Conservation (phyloP, 2,113 vertebrate species). For the Crotalus tigris region DNA sequence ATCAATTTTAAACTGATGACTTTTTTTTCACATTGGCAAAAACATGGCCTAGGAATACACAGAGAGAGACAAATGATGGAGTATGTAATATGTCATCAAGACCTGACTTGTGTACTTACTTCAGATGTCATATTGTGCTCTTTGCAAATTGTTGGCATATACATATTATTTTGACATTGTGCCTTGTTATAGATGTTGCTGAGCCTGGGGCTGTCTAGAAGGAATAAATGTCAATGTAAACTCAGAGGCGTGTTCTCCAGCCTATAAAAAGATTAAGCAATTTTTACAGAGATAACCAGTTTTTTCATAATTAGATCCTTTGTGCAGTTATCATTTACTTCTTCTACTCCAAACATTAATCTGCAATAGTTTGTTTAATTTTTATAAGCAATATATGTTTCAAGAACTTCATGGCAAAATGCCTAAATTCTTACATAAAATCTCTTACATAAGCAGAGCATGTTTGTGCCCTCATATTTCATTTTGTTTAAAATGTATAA, state of each 20-base stretch:
- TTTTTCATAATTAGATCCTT: not conserved
- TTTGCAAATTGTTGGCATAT: not conserved
- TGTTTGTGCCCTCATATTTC: not conserved
- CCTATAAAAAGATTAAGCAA: not conserved
- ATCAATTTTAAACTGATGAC: not conserved
- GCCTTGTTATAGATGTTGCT: not conserved
- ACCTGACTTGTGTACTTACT: not conserved
- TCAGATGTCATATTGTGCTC: not conserved
- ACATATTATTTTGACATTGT: not conserved
- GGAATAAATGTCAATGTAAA: not conserved
- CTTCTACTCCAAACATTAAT: not conserved
- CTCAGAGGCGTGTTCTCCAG: not conserved
- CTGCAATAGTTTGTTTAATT: not conserved
- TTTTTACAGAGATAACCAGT: not conserved
- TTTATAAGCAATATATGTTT: not conserved
- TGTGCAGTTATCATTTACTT: not conserved
- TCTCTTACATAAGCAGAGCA: not conserved
- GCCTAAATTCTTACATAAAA: not conserved
- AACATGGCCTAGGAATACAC: not conserved
- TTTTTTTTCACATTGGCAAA: not conserved
- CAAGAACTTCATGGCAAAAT: not conserved
- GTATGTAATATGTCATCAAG: not conserved
- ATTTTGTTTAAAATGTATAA: not conserved
- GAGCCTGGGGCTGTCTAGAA: not conserved
- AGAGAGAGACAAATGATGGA: not conserved